These are phyloP conservation scores for Myanophis thanlyinensis DNA, from an alignment of 2,113 vertebrate species.

Conservation along the genomic window DNA sequence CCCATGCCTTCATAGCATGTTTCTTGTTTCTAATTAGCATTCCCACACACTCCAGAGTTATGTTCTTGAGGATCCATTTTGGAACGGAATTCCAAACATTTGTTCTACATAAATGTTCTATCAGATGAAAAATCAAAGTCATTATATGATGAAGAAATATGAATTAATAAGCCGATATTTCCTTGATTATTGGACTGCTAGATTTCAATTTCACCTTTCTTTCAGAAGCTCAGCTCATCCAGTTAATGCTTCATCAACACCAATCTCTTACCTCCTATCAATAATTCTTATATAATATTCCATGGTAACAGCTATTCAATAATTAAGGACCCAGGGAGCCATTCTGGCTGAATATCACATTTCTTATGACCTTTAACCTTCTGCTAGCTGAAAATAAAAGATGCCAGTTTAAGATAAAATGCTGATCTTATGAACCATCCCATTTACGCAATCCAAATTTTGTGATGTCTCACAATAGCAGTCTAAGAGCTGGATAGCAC, in stretches of 20 bases:
- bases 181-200: background rate
- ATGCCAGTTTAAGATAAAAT: background rate
- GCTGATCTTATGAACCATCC: background rate
- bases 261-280: background rate
- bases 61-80: background rate
- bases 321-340: background rate
- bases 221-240: background rate
- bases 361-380: background rate
- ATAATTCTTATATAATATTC: background rate
- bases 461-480: background rate
- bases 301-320: background rate
- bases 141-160: background rate
- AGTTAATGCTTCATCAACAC: background rate
- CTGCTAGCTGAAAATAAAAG: background rate
- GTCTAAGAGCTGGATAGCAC: background rate
- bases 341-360: background rate
- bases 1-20: background rate
- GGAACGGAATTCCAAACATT: background rate
- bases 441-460: background rate
- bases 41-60: background rate
- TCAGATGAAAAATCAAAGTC: background rate
- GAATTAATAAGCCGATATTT: background rate
- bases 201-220: background rate
- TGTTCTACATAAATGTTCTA: background rate
- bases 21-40: background rate